Evolutionary conservation across 2,797 vertebrate species (phyloP).

Genomic region (Erethizon dorsatum): DNA sequence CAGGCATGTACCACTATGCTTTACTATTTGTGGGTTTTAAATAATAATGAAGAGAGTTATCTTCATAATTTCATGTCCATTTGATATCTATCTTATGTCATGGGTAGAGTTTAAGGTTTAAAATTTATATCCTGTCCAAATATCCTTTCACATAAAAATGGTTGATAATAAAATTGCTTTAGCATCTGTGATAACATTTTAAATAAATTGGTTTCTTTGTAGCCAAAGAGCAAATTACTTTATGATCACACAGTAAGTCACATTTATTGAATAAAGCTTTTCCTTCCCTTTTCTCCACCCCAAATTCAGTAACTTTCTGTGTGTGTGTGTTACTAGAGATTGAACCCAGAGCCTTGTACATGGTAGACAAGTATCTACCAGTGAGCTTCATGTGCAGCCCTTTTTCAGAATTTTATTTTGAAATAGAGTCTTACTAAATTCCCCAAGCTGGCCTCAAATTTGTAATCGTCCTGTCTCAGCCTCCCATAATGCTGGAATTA

Average conservation of each 20-base stretch:
- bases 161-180: constrained; percentile 39
- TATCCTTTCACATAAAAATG: constrained; percentile 25
- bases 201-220: constrained; percentile 3
- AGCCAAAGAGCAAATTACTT: constrained; percentile 30
- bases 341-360: background rate
- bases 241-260: background rate
- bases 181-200: constrained; percentile 34
- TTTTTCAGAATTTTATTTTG: background rate
- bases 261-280: constrained; percentile 41
- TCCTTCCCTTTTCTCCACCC: background rate
- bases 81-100: constrained; percentile 24
- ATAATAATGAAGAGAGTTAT: background rate
- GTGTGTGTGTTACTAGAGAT: background rate
- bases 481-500: background rate
- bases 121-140: background rate
- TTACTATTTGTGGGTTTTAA: constrained; percentile 18
- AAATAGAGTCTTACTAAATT: background rate
- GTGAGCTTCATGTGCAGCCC: background rate
- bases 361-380: background rate
- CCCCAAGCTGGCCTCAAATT: background rate
- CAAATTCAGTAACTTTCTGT: background rate
- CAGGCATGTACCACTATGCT: too few species aligned
- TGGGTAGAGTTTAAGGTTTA: background rate
- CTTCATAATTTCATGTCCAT: background rate
- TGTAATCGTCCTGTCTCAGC: background rate